These are phyloP conservation scores for Microplitis demolitor DNA, from an alignment of 1,140 invertebrate species.

Conservation along the genomic window DNA sequence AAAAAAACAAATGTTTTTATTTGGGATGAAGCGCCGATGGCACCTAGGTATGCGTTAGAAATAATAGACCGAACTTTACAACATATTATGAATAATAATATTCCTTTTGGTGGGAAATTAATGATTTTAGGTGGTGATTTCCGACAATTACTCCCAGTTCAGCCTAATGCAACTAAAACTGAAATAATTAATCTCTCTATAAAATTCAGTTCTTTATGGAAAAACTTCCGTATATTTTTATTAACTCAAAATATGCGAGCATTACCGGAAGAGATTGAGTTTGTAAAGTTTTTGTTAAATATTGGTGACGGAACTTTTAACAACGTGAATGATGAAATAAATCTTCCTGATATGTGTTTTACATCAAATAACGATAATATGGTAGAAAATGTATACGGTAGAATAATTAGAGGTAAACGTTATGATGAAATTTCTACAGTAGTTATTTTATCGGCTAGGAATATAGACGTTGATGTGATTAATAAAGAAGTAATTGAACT, in stretches of 20 bases:
- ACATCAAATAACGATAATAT: too few species aligned
- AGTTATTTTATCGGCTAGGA: constrained; percentile 27
- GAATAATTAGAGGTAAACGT: constrained; percentile 10
- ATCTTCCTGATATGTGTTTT: too few species aligned
- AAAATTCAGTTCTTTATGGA: constrained; percentile 27
- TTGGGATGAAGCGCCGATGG: too few species aligned
- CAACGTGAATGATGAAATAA: constrained; percentile 18
- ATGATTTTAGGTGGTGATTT: too few species aligned
- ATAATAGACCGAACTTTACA: too few species aligned
- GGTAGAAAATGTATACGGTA: too few species aligned
- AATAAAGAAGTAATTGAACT: constrained; percentile 23
- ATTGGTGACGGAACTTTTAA: constrained; percentile 28
- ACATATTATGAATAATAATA: too few species aligned
- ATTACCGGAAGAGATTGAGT: constrained; percentile 19
- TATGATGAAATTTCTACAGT: constrained; percentile 14
- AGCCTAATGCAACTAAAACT: background rate
- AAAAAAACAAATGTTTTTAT: too few species aligned
- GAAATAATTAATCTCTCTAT: constrained; percentile 33
- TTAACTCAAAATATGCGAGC: constrained; percentile 26
- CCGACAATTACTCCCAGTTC: too few species aligned
- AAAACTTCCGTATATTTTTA: constrained; percentile 23
- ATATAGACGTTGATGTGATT: constrained; percentile 26
- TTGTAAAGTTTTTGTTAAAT: constrained; percentile 22
- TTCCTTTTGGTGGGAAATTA: too few species aligned
- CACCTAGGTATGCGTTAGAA: too few species aligned